phyloP scores from a whole-genome alignment of 2,888 invertebrate species.

The Allolobophora icterica region DNA sequence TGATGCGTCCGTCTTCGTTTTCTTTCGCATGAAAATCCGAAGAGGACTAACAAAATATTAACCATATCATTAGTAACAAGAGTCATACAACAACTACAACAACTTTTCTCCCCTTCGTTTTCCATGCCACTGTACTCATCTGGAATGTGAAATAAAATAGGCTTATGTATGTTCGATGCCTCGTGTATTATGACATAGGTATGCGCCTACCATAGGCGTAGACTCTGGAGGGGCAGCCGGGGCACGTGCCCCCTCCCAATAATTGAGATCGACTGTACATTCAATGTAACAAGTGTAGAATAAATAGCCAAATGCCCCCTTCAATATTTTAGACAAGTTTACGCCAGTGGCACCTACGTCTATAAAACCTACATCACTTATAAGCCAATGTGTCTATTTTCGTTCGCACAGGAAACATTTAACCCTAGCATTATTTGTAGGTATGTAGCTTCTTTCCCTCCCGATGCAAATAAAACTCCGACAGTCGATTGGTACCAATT shows the following conservation, averaged over 20 bases:
- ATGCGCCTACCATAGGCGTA: too few species aligned
- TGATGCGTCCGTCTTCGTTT: background rate
- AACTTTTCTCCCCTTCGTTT: background rate
- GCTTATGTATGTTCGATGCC: background rate
- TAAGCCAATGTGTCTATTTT: background rate
- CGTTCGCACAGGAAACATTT: background rate
- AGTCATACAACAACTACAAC: background rate
- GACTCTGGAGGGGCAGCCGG: too few species aligned
- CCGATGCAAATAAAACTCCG: too few species aligned
- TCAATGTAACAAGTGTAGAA: too few species aligned
- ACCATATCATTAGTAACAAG: background rate
- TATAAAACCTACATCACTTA: background rate
- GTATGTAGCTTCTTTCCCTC: background rate
- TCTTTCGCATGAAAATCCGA: slow-evolving; percentile 18
- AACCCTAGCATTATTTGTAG: background rate
- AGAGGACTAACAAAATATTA: background rate
- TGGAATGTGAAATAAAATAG: background rate
- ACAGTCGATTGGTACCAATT: background rate
- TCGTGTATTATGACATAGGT: background rate
- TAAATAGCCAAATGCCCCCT: too few species aligned
- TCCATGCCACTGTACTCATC: background rate
- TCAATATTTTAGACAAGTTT: too few species aligned
- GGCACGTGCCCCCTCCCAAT: too few species aligned
- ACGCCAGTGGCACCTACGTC: too few species aligned
- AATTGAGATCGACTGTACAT: too few species aligned